phyloP scores from a whole-genome alignment of 2,888 invertebrate genomes.

The Ormyrus labotus region DNA sequence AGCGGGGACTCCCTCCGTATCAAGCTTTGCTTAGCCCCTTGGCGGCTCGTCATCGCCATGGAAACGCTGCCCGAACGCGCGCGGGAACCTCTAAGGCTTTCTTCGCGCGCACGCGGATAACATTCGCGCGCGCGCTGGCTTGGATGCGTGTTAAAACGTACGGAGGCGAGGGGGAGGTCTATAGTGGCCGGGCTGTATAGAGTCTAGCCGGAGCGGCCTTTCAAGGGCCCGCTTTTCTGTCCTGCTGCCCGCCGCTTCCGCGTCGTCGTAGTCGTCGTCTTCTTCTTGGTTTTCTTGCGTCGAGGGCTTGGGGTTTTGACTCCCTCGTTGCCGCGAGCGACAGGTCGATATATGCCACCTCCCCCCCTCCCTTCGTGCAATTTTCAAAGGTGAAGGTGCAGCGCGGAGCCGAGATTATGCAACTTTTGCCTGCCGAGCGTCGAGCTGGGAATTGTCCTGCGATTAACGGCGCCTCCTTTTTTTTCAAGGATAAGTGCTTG shows the following conservation, averaged over 20 bases:
- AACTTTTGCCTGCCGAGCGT: too few relatives aligned
- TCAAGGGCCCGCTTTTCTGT: slow-evolving; percentile 45
- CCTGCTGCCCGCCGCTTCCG: neutral
- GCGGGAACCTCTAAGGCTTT: neutral
- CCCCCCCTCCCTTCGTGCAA: too few relatives aligned
- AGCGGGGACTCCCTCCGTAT: slow-evolving; percentile 7
- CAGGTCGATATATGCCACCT: too few relatives aligned
- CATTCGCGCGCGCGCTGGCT: slow-evolving; percentile 19
- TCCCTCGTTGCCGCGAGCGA: too few relatives aligned
- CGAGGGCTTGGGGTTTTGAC: too few relatives aligned
- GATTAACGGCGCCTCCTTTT: too few relatives aligned
- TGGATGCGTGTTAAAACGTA: slow-evolving; percentile 1
- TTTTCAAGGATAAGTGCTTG: too few relatives aligned
- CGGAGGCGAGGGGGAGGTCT: slow-evolving; percentile 38
- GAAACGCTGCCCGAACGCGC: slow-evolving; percentile 52
- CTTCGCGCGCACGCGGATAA: slow-evolving; percentile 21
- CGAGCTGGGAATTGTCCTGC: too few relatives aligned
- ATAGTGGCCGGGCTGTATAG: too few relatives aligned
- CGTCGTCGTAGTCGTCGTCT: neutral
- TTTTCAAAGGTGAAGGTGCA: too few relatives aligned
- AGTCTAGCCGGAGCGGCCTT: slow-evolving; percentile 1
- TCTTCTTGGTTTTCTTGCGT: neutral
- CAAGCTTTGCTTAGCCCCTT: neutral
- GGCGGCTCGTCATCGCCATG: slow-evolving; percentile 55
- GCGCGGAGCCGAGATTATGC: too few relatives aligned